These are phyloP conservation scores for Diploscapter pachys DNA, from an alignment of 1,140 invertebrate species.

Conservation along the genomic window DNA sequence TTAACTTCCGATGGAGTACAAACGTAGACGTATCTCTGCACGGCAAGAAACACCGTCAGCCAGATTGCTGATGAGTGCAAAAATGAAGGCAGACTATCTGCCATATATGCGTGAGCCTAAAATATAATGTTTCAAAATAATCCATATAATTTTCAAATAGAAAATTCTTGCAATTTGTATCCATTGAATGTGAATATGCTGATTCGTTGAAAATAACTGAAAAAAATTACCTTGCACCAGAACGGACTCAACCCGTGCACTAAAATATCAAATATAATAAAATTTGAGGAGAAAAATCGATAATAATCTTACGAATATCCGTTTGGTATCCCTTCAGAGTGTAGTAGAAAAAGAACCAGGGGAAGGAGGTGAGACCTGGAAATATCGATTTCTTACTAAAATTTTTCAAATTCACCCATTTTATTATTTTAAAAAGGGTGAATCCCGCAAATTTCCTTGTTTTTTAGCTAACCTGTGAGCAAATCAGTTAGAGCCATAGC, in stretches of 20 bases:
- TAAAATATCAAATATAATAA: slow-evolving; percentile 40
- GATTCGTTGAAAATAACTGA: no score
- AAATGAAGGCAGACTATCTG: slow-evolving; percentile 38
- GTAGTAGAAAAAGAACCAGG: slow-evolving; percentile 51
- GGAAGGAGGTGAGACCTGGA: slow-evolving; percentile 41
- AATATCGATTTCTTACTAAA: slow-evolving; percentile 6
- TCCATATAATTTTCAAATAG: no score
- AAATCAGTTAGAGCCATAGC: slow-evolving; percentile 86
- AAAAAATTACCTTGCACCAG: slow-evolving; percentile 31
- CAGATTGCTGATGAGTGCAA: slow-evolving; percentile 42
- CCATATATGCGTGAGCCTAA: slow-evolving; percentile 34
- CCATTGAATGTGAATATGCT: no score
- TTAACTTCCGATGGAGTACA: slow-evolving; percentile 47
- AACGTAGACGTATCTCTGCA: slow-evolving; percentile 52
- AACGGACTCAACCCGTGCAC: slow-evolving; percentile 28
- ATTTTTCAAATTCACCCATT: slow-evolving; percentile 1
- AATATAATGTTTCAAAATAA: no score
- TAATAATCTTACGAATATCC: slow-evolving; percentile 21
- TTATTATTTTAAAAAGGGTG: not conserved
- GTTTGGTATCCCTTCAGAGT: slow-evolving; percentile 41
- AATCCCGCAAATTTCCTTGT: not conserved
- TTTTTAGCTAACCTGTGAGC: slow-evolving; percentile 70
- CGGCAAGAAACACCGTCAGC: slow-evolving; percentile 52
- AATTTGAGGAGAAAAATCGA: not conserved
- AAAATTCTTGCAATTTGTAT: no score